Percentiles rank a stretch among this genome's conserved stretches.
phyloP scores from a whole-genome alignment of 2,797 vertebrate genomes.

The Chiroxiphia lanceolata region DNA sequence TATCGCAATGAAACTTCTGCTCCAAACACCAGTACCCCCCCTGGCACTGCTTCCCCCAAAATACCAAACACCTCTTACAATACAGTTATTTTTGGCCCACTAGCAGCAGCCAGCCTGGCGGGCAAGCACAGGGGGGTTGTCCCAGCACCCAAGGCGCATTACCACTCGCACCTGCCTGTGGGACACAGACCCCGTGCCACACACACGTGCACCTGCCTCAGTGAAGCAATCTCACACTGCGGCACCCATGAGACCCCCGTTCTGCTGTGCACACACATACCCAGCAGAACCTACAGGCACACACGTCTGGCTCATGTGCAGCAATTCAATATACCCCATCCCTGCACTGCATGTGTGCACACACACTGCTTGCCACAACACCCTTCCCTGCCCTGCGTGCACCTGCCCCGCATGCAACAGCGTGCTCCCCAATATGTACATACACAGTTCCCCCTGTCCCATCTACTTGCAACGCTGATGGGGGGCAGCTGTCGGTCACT shows the following conservation, averaged over 20 bases:
- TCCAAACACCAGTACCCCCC: neutral
- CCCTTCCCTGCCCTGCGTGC: accelerated
- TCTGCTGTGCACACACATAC: accelerated
- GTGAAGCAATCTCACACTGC: neutral
- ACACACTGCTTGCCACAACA: neutral
- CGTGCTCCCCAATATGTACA: neutral
- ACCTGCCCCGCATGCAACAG: neutral
- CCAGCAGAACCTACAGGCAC: neutral
- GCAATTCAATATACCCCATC: accelerated
- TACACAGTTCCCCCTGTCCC: accelerated
- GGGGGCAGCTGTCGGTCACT: neutral
- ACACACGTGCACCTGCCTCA: neutral
- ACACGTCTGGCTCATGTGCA: neutral
- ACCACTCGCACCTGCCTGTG: accelerated
- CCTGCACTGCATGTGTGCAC: no score
- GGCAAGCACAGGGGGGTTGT: neutral
- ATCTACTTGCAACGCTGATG: accelerated
- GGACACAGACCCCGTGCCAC: neutral
- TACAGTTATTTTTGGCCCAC: neutral
- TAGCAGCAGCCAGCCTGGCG: slow-evolving; percentile 38
- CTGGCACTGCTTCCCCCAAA: accelerated
- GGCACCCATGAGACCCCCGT: neutral
- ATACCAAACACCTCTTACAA: neutral
- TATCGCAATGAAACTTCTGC: neutral
- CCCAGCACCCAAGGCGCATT: accelerated